Base-by-base conservation (phyloP, 2,888 invertebrate genomes). In the Nemotelus pantherinus region DNA sequence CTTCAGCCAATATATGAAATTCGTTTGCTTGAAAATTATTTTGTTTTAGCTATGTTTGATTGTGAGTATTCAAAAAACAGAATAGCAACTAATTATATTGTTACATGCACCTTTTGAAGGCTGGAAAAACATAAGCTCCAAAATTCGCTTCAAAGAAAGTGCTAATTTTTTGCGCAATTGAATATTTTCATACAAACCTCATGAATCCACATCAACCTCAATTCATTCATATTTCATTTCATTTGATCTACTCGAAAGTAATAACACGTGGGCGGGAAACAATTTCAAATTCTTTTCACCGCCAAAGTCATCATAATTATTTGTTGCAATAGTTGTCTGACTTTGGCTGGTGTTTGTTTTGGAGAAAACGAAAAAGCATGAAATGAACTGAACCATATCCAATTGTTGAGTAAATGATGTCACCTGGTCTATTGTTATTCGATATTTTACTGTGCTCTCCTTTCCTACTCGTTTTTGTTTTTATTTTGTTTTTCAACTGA, bases 341-440 rank as follows among this genome's bases (percentile, higher is more conserved):
- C 25, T 25, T 25, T 25, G 25, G 25, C 25, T 25, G 25, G 25
- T 25, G 25, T 39, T 43, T 53, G 10, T 47, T 39, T 68, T 10
- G 6, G n/a, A n/a, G 45, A 45, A n/a, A n/a, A 45, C 47, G 39
- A 25, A 70, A 74, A 74, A 74, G 74, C 25, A 25, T 74, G 74
- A 74, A 74, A 74, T 47, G 63, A 60, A 74, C 63, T 74, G 74
- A 74, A 74, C 74, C 74, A 48, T 63, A 63, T 48, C 74, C 50
- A 55, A 63, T 25, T 50, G 25, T 9, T 41, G 47, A 7, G 48
- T 47, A 63, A 63, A 74, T 74, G 74, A 74, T 74, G 74, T 74
- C 74, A 74, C 74, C 60, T 48, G 50, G 25, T 4, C 63, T 39
- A 39, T 74, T 63, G 47, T 60, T 53, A 25, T 63, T 74, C 48